Conservation (phyloP, 2,888 invertebrate genomes). For the Ormia ochracea region DNA sequence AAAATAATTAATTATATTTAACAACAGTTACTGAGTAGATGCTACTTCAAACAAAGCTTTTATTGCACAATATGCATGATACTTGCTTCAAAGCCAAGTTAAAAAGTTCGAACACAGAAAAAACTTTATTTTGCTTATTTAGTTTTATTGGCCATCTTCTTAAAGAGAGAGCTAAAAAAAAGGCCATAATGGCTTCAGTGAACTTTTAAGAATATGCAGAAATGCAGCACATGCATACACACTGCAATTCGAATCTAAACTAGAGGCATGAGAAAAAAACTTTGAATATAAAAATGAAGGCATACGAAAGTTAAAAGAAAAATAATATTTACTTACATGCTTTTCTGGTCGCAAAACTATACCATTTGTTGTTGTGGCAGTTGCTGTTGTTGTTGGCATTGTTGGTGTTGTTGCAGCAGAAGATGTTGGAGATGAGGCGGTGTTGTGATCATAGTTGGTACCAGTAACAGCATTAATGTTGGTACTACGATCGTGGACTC, state of each 20-base stretch:
- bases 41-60: too few relatives aligned
- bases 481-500: constrained; percentile 57
- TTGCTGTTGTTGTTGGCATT: constrained; percentile 43
- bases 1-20: too few relatives aligned
- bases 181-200: constrained; percentile 51
- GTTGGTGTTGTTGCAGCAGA: background rate
- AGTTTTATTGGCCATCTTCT: constrained; percentile 47
- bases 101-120: constrained; percentile 40
- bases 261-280: constrained; percentile 18
- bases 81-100: constrained; percentile 30
- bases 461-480: constrained; percentile 34
- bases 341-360: constrained; percentile 76
- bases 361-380: constrained; percentile 65
- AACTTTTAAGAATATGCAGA: constrained; percentile 23
- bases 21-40: too few relatives aligned
- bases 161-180: constrained; percentile 28
- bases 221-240: background rate
- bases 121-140: constrained; percentile 31
- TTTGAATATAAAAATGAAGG: background rate
- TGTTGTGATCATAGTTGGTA: constrained; percentile 48
- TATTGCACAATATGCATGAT: too few relatives aligned
- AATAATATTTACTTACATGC: constrained; percentile 73
- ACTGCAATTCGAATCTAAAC: constrained; percentile 13
- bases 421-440: constrained; percentile 26
- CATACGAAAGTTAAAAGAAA: constrained; percentile 13